These are phyloP conservation scores for Diarsia dahlii DNA, from an alignment of 2,888 invertebrate species.

Conservation along the genomic window DNA sequence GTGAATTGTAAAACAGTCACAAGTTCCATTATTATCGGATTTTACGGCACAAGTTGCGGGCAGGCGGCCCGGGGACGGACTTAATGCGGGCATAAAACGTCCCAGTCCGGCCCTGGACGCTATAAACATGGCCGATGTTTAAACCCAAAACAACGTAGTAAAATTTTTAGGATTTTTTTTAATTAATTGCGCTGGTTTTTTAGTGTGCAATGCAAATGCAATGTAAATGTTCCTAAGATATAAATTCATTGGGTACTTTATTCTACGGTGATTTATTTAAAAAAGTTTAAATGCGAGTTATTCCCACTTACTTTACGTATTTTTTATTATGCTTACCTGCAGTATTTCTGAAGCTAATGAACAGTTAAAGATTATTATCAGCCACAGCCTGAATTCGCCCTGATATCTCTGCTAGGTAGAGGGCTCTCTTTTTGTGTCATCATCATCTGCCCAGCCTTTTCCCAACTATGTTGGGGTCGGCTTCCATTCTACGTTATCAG, in stretches of 20 bases:
- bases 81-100: conserved; percentile 64
- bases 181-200: conserved; percentile 25
- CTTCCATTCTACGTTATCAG: too few species aligned
- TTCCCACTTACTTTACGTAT: background rate
- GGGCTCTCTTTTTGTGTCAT: background rate
- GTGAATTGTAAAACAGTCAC: conserved; percentile 51
- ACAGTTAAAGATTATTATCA: too few species aligned
- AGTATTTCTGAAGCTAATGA: background rate
- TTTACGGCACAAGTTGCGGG: conserved; percentile 68
- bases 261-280: conserved; percentile 4
- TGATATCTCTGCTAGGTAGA: background rate
- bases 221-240: conserved; percentile 11
- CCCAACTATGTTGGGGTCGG: too few species aligned
- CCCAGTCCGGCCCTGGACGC: conserved; percentile 35
- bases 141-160: conserved; percentile 43
- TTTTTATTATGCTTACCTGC: background rate
- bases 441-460: too few species aligned
- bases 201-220: conserved; percentile 24
- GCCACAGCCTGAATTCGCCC: background rate
- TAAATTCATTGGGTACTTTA: background rate
- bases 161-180: conserved; percentile 48
- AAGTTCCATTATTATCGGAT: conserved; percentile 65
- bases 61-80: conserved; percentile 46
- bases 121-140: conserved; percentile 53
- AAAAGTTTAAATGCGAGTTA: background rate